Percentiles rank a stretch among this genome's conserved stretches.
phyloP scores from a whole-genome alignment of 2,888 invertebrate species.

The Metallyticus violacea region DNA sequence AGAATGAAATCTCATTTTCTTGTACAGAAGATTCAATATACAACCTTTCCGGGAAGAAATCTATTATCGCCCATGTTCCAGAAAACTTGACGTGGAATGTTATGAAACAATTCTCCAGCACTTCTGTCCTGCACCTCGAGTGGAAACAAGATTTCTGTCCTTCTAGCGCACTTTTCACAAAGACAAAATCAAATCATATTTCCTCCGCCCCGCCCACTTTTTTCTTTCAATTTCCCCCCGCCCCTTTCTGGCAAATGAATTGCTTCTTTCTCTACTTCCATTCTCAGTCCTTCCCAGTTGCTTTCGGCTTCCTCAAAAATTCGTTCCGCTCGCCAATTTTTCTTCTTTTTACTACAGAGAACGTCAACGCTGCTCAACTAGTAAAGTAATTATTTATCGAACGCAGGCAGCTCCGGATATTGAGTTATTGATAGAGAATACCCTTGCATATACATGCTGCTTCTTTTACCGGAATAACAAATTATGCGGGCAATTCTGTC shows the following conservation, averaged over 20 bases:
- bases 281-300: too few species aligned
- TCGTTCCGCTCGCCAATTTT: not conserved
- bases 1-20: not conserved
- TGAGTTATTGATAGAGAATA: not conserved
- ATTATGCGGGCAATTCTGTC: not conserved
- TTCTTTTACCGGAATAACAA: not conserved
- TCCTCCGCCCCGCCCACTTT: not conserved
- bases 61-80: not conserved
- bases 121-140: not conserved
- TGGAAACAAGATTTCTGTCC: constrained; percentile 2
- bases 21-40: not conserved
- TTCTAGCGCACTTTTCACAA: not conserved
- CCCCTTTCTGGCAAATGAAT: not conserved
- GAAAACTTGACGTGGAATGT: not conserved
- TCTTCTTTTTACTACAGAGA: not conserved
- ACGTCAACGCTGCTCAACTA: not conserved
- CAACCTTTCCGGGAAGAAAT: too few species aligned
- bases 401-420: not conserved
- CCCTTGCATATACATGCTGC: not conserved
- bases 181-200: not conserved
- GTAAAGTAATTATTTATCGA: not conserved
- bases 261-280: not conserved
- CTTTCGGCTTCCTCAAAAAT: not conserved
- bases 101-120: not conserved
- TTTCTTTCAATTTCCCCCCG: not conserved